Percentiles rank a stretch among this genome's conserved stretches.
Evolutionary conservation across 2,797 vertebrate genomes (phyloP).

Genomic region (Cichlasoma orientale): DNA sequence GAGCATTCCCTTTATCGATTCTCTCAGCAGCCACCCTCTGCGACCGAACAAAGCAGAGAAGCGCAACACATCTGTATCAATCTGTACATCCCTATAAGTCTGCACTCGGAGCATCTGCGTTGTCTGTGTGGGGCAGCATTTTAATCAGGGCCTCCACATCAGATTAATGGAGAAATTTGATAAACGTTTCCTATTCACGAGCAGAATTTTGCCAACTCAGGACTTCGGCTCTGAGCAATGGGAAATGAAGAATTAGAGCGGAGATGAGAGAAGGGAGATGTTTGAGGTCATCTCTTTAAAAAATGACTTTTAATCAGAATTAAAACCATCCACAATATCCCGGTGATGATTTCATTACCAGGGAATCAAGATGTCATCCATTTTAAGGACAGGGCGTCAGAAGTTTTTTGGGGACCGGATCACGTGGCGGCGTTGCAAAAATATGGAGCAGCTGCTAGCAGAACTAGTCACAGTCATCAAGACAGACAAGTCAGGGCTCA

Average conservation of each 20-base stretch:
- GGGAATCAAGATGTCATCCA: slow-evolving; percentile 76
- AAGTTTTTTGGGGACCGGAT: slow-evolving; percentile 41
- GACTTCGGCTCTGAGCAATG: slow-evolving; percentile 62
- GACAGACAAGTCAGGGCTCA: slow-evolving; percentile 66
- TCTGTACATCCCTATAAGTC: slow-evolving; percentile 61
- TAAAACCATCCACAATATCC: slow-evolving; percentile 73
- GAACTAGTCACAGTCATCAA: slow-evolving; percentile 60
- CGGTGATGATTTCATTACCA: slow-evolving; percentile 77
- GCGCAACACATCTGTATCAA: slow-evolving; percentile 70
- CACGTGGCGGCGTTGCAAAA: slow-evolving; percentile 11
- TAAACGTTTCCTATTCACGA: slow-evolving; percentile 70
- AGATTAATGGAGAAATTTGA: slow-evolving; percentile 81
- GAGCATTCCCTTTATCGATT: slow-evolving; percentile 63
- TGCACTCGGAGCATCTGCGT: slow-evolving; percentile 68
- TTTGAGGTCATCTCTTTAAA: slow-evolving; percentile 77
- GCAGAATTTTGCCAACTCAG: slow-evolving; percentile 75
- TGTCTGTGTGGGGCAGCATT: slow-evolving; percentile 66
- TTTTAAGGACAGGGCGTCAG: slow-evolving; percentile 60
- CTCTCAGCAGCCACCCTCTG: slow-evolving; percentile 53
- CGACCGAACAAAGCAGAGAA: slow-evolving; percentile 29
- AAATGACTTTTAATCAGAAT: slow-evolving; percentile 80
- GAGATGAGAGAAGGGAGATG: slow-evolving; percentile 71
- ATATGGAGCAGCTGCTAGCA: slow-evolving; percentile 40
- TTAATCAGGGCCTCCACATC: slow-evolving; percentile 74
- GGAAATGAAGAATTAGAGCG: slow-evolving; percentile 77